phyloP scores from a whole-genome alignment of 2,797 vertebrate genomes.

The Valencia hispanica region DNA sequence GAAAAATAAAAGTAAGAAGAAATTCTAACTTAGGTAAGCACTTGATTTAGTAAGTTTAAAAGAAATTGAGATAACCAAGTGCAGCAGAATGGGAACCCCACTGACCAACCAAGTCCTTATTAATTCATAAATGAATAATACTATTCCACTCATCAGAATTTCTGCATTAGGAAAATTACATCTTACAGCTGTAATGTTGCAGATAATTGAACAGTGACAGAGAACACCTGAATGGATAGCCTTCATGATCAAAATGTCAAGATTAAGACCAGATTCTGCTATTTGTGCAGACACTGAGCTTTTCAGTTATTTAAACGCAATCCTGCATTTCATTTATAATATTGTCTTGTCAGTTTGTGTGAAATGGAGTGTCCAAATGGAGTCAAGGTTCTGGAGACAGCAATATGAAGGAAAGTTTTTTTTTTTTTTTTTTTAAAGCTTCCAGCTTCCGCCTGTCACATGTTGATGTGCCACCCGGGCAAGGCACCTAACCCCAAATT shows the following conservation, averaged over 20 bases:
- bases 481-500: too few species aligned
- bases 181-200: neutral
- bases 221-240: slow-evolving; percentile 35
- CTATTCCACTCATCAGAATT: slow-evolving; percentile 30
- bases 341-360: neutral
- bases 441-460: too few species aligned
- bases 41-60: neutral
- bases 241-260: slow-evolving; percentile 48
- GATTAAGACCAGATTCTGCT: slow-evolving; percentile 26
- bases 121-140: slow-evolving; percentile 23
- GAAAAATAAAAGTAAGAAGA: neutral
- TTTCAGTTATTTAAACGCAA: slow-evolving; percentile 18
- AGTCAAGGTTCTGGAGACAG: neutral
- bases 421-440: too few species aligned
- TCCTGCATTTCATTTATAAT: neutral
- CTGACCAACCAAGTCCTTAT: slow-evolving; percentile 10
- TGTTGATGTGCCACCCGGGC: too few species aligned
- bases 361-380: neutral
- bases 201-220: slow-evolving; percentile 30
- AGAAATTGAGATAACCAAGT: neutral
- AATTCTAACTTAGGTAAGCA: slow-evolving; percentile 4
- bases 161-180: slow-evolving; percentile 3
- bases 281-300: slow-evolving; percentile 5
- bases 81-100: neutral
- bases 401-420: neutral